Evolutionary conservation across 1,140 invertebrate species (phyloP).

Genomic region (Orchestia grillus): DNA sequence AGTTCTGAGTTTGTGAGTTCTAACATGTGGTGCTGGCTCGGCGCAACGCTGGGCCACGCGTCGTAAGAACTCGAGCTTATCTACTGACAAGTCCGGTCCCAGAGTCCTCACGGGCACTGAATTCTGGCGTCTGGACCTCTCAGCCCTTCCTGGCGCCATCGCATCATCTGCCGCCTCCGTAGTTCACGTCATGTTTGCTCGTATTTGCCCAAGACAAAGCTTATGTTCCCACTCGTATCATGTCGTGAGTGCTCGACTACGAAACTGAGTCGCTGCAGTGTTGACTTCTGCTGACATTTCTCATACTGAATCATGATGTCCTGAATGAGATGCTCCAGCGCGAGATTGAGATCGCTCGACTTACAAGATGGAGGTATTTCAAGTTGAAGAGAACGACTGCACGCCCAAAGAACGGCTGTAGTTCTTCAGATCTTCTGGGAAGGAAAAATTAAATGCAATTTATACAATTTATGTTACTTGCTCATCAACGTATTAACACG

Average conservation of each 20-base stretch:
- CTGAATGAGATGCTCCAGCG: background rate
- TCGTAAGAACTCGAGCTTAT: background rate
- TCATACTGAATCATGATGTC: background rate
- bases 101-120: background rate
- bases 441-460: too few relatives aligned
- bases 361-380: background rate
- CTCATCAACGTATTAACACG: too few relatives aligned
- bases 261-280: background rate
- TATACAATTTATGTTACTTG: too few relatives aligned
- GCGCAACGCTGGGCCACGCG: background rate
- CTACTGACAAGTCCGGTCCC: background rate
- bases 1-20: background rate
- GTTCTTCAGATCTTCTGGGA: background rate
- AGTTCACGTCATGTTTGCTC: background rate
- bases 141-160: background rate
- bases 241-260: background rate
- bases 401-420: background rate
- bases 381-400: background rate
- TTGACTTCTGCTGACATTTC: background rate
- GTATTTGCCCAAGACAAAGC: background rate
- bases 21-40: background rate
- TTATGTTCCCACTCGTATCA: background rate
- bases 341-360: background rate
- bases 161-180: background rate
- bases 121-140: background rate